Percentiles rank a stretch among this genome's conserved stretches.
Conservation (phyloP, 2,113 vertebrate genomes). For the Gallinago paraguaiae region DNA sequence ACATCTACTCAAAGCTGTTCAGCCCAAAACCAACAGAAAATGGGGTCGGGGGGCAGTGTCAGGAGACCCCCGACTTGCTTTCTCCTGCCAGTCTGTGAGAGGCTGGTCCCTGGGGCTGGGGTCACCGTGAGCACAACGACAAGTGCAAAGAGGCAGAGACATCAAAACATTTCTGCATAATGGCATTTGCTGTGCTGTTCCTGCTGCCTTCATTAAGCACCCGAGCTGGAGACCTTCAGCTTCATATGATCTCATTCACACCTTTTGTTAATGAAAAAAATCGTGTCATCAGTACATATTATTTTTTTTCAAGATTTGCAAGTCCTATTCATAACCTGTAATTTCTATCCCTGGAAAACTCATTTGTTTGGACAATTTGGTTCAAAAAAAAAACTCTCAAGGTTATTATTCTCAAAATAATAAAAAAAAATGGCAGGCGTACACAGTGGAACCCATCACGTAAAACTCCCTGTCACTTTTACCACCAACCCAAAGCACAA, state of each 20-base stretch:
- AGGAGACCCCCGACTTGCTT: background rate
- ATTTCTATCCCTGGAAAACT: background rate
- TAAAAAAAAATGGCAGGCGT: background rate
- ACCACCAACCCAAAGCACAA: background rate
- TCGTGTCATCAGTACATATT: background rate
- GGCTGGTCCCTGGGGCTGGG: background rate
- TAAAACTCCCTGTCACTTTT: background rate
- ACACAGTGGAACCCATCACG: background rate
- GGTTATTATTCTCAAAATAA: background rate
- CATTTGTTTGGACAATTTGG: background rate
- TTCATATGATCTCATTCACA: background rate
- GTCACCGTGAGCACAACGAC: background rate
- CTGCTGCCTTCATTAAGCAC: background rate
- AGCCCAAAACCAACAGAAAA: background rate
- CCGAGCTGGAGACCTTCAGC: background rate
- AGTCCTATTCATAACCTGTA: background rate
- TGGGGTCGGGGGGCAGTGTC: background rate
- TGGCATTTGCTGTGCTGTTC: fast-evolving
- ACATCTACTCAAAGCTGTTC: background rate
- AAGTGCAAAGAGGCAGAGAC: background rate
- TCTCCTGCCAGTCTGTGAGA: no score
- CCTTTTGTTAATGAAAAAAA: background rate
- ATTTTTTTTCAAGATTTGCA: background rate
- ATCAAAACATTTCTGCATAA: background rate
- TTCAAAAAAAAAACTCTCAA: background rate